phyloP scores from a whole-genome alignment of 2,113 vertebrate genomes.

The Podarcis muralis region DNA sequence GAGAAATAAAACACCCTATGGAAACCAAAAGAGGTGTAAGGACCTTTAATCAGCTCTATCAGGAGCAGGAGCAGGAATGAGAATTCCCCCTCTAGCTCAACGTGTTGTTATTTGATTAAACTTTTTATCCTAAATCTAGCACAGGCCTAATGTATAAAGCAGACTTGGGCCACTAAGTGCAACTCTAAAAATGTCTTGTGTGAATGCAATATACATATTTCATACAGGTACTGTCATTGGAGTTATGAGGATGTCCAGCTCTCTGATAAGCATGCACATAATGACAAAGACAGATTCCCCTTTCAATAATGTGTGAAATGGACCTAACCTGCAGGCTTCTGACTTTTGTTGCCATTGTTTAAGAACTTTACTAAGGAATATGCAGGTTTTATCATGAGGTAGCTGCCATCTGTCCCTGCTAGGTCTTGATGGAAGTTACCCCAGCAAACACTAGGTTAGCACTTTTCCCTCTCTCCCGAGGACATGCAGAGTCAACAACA shows the following conservation, averaged over 20 bases:
- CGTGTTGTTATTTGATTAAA: neutral
- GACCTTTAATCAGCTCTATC: neutral
- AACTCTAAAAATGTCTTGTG: neutral
- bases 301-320: neutral
- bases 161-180: neutral
- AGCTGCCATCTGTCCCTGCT: neutral
- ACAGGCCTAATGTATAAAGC: neutral
- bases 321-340: neutral
- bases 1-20: neutral
- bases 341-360: too few species aligned
- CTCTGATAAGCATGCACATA: neutral
- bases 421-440: neutral
- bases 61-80: neutral
- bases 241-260: neutral
- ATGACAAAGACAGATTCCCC: neutral
- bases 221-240: neutral
- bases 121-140: neutral
- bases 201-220: neutral
- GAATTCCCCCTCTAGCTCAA: neutral
- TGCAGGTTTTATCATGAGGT: neutral
- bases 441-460: too few species aligned
- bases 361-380: neutral
- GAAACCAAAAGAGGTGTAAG: neutral
- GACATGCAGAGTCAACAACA: neutral
- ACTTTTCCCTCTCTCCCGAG: neutral